phyloP scores from a whole-genome alignment of 2,797 vertebrate genomes.

The Spatula versicolor region DNA sequence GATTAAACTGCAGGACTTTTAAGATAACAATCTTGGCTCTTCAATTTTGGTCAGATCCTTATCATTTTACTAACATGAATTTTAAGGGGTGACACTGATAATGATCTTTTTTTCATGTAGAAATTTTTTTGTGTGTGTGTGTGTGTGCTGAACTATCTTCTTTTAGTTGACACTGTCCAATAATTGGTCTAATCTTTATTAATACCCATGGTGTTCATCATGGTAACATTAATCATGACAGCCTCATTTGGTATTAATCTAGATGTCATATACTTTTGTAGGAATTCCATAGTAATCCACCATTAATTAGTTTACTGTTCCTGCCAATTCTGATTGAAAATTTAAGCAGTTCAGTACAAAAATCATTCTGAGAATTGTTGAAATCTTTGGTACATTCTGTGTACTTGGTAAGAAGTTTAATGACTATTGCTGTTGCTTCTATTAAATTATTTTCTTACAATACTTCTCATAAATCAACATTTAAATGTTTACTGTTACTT shows the following conservation, averaged over 20 bases:
- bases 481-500: not conserved
- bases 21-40: not conserved
- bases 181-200: conserved; percentile 28
- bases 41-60: not conserved
- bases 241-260: conserved; percentile 26
- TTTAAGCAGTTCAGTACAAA: conserved; percentile 20
- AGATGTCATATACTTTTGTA: not conserved
- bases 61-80: not conserved
- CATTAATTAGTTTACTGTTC: conserved; percentile 13
- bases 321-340: conserved; percentile 35
- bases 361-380: conserved; percentile 13
- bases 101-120: not conserved
- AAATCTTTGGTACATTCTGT: not conserved
- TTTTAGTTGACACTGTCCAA: not conserved
- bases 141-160: not conserved
- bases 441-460: not conserved
- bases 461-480: not conserved
- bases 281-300: conserved; percentile 24
- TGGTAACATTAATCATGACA: not conserved
- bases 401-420: not conserved
- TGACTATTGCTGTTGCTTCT: not conserved
- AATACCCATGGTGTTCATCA: conserved; percentile 21
- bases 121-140: not conserved
- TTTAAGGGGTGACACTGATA: not conserved
- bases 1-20: not conserved